A percentile compares a stretch with the other conserved stretches of the same genome.
Evolutionary conservation across 2,797 vertebrate genomes (phyloP).

Genomic region (Sebastes ruberrimus): DNA sequence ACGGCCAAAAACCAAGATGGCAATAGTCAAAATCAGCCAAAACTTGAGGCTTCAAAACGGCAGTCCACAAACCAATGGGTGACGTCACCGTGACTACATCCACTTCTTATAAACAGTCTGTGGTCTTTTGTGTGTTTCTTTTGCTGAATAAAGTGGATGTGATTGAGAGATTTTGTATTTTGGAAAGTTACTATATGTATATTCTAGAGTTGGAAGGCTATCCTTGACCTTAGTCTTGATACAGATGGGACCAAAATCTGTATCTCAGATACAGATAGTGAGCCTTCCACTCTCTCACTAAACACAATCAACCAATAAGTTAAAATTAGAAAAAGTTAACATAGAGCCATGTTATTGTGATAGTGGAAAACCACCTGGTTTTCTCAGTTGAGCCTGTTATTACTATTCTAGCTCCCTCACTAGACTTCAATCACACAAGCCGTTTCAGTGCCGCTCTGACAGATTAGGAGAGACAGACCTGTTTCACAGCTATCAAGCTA

Average conservation of each 20-base stretch:
- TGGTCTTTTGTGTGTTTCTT: too few relatives aligned
- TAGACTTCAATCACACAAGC: conserved; percentile 12
- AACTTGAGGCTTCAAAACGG: too few relatives aligned
- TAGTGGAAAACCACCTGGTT: neutral
- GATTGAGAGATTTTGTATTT: neutral
- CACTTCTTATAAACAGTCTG: too few relatives aligned
- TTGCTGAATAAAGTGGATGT: neutral
- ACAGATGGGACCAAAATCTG: neutral
- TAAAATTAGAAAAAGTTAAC: neutral
- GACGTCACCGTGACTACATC: neutral
- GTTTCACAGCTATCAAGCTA: conserved; percentile 66
- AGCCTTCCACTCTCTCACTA: neutral
- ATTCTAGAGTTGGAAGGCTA: neutral
- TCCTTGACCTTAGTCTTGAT: neutral
- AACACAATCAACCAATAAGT: neutral
- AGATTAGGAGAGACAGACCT: conserved; percentile 70
- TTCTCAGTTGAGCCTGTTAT: conserved; percentile 18
- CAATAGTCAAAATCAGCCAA: rapidly evolving
- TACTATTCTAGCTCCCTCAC: conserved; percentile 25
- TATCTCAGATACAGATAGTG: neutral
- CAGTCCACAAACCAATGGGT: too few relatives aligned
- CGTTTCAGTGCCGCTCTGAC: conserved; percentile 37
- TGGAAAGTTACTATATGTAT: too few relatives aligned
- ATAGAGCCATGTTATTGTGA: neutral
- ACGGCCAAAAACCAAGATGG: too few relatives aligned